Percentiles rank a stretch among this genome's conserved stretches.
Evolutionary conservation across 64 coral and sea anemone species (phyloP).

Genomic region (Anthopleura sola): DNA sequence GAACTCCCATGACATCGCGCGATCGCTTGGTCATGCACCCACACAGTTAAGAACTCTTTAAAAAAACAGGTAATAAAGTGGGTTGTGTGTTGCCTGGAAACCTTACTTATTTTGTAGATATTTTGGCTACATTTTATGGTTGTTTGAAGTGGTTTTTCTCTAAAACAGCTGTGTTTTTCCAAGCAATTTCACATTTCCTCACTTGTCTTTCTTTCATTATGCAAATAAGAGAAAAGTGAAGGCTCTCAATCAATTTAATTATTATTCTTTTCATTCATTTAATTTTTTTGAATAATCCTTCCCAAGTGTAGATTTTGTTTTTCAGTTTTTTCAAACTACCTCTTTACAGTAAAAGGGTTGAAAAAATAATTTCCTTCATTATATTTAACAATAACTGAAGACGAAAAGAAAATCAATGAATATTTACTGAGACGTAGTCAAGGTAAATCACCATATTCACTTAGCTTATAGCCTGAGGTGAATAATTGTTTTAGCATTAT

Average conservation of each 20-base stretch:
- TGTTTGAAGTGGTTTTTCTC: not conserved
- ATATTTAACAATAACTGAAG: too few species aligned
- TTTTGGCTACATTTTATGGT: not conserved
- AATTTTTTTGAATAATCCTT: too few species aligned
- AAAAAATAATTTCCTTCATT: too few species aligned
- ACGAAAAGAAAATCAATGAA: too few species aligned
- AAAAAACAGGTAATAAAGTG: too few species aligned
- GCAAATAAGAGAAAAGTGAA: not conserved
- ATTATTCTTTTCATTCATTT: not conserved
- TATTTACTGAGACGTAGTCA: too few species aligned
- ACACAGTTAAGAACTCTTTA: not conserved
- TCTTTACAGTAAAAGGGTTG: constrained; percentile 2
- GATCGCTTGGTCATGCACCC: not conserved
- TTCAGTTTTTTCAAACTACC: too few species aligned
- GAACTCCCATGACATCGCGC: not conserved
- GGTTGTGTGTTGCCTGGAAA: not conserved
- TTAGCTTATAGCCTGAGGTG: too few species aligned
- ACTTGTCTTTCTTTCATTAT: not conserved
- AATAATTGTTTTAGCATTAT: too few species aligned
- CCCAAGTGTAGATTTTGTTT: too few species aligned
- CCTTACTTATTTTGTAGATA: not conserved
- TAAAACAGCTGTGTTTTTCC: not conserved
- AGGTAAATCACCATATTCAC: too few species aligned
- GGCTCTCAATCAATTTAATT: not conserved
- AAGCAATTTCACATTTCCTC: not conserved